Conservation (phyloP, 2,888 invertebrate species). For the Parnassius mnemosyne region DNA sequence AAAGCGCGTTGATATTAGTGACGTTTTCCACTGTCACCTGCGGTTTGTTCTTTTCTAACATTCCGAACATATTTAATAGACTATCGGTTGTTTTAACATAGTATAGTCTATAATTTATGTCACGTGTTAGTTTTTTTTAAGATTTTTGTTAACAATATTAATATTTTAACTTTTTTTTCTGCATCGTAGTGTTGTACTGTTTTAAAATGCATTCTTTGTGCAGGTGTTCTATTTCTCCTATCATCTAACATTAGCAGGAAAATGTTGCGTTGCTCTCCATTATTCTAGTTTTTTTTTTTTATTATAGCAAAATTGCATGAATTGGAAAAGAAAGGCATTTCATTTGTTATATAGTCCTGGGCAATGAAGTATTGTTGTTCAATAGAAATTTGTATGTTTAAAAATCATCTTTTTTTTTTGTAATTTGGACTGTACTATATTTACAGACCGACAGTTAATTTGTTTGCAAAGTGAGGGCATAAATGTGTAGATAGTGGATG, state of each 20-base stretch:
- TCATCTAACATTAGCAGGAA: constrained; percentile 79
- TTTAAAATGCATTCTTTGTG: constrained; percentile 78
- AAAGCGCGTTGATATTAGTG: constrained; percentile 52
- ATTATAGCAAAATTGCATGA: constrained; percentile 62
- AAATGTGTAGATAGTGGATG: constrained; percentile 69
- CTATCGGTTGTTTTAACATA: constrained; percentile 37
- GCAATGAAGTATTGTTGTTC: constrained; percentile 48
- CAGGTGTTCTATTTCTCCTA: constrained; percentile 78
- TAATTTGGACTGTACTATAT: constrained; percentile 29
- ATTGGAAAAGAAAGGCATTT: constrained; percentile 62
- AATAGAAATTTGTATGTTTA: constrained; percentile 35
- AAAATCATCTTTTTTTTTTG: constrained; percentile 26
- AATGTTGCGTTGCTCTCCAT: constrained; percentile 77
- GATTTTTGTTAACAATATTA: constrained; percentile 69
- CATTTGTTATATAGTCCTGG: constrained; percentile 57
- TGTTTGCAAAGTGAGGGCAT: constrained; percentile 63
- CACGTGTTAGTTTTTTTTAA: constrained; percentile 39
- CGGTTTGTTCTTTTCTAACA: constrained; percentile 52
- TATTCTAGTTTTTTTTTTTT: constrained; percentile 53
- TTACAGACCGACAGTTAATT: constrained; percentile 59
- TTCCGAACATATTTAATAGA: constrained; percentile 48
- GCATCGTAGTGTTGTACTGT: constrained; percentile 76
- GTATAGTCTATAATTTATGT: constrained; percentile 51
- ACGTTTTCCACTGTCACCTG: constrained; percentile 65
- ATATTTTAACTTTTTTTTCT: constrained; percentile 60